Conservation (phyloP, 1,140 invertebrate species). For the Goniozus legneri region DNA sequence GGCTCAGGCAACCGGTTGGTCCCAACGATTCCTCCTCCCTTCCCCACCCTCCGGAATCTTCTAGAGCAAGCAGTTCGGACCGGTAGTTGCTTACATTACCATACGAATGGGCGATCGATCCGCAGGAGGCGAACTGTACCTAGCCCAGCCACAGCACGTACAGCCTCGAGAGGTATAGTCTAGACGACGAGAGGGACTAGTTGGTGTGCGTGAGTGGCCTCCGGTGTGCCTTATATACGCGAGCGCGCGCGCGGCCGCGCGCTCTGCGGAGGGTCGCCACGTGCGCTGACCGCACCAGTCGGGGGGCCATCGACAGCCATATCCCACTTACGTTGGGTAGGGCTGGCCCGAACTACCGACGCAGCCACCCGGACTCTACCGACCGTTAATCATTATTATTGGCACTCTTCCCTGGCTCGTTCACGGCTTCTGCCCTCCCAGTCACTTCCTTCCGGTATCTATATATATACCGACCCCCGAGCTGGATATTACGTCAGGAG, state of each 20-base stretch:
- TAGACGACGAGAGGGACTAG: background rate
- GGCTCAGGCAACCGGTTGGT: conserved; percentile 8
- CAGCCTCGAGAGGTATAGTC: conserved; percentile 2
- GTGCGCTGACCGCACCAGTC: background rate
- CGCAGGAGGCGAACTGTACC: conserved; percentile 29
- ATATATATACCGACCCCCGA: no score
- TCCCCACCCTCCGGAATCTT: conserved; percentile 28
- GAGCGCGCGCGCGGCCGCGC: background rate
- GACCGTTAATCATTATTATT: conserved; percentile 48
- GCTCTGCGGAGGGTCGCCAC: background rate
- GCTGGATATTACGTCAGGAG: no score
- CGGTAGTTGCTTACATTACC: conserved; percentile 50
- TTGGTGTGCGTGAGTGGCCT: no score
- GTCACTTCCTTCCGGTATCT: no score
- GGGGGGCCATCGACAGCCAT: conserved; percentile 17
- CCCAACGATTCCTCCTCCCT: conserved; percentile 18
- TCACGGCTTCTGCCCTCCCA: conserved; percentile 5
- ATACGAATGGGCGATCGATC: conserved; percentile 52
- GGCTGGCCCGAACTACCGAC: conserved; percentile 3
- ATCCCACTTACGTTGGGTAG: conserved; percentile 15
- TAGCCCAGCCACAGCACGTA: conserved; percentile 23
- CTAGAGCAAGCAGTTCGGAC: conserved; percentile 41
- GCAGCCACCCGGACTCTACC: conserved; percentile 3
- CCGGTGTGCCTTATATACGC: no score
- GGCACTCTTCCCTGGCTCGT: conserved; percentile 24